Evolutionary conservation across 2,888 invertebrate species (phyloP), one percentile per base, ranked within the genome.

Genomic region (Sphaerophoria rueppellii): DNA sequence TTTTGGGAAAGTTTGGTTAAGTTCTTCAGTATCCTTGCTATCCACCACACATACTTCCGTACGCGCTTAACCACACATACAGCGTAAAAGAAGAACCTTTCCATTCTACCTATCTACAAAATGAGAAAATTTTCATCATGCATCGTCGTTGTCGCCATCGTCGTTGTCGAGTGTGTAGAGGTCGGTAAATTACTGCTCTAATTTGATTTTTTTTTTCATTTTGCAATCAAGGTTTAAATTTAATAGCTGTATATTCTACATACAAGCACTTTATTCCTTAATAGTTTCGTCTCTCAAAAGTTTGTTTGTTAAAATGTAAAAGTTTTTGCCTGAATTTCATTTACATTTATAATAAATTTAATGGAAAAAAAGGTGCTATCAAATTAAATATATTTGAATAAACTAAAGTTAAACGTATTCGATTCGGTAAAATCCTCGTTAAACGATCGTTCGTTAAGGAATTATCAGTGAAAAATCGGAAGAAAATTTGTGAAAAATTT

Each of bases 151-250:
- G 80, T 80, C 70, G 82, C 77, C 72, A 77, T 77, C 67, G 82
- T 82, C 73, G 82, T 82, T 73, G 82, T 82, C 77, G 77, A 82
- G 82, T 82, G 82, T 82, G 82, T 77, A 73, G 72, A 73, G 82
- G 77, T 82, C 72, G 82, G 77, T 82, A 82, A 73, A 82, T 77
- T 82, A 77, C 61, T 77, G 77, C 72, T 82, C 76, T 70, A 76
- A 58, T 60, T 81, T 65, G 60, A 65, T 76, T 72, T 40, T 71
- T 80, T 65, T 80, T 74, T 58, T 24, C 7, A 40, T 76, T 76
- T 81, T 81, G 76, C 65, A 50, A 76, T 72, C 16, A 11, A 50
- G 58, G 14, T 48, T 70, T 70, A 57, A 32, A 40, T 24, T 11
- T 65, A 24, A 24, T 24, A 24, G 2, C 24, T 24, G 2, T 24